These are phyloP conservation scores for Jaculus jaculus DNA, from an alignment of 2,113 vertebrate species.

Conservation along the genomic window DNA sequence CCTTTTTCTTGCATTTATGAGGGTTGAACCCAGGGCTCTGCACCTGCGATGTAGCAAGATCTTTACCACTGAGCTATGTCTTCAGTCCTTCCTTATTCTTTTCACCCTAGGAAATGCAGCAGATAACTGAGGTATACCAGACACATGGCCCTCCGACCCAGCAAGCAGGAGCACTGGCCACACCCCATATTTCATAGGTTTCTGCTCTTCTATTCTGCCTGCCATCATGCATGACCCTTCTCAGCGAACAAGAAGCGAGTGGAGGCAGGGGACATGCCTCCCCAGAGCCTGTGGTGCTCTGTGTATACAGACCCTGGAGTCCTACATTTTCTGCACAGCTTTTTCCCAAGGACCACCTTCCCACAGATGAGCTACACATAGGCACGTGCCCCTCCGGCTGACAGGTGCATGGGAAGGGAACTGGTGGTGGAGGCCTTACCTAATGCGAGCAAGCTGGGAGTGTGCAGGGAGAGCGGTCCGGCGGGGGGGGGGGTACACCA, in stretches of 20 bases:
- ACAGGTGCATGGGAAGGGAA: neutral
- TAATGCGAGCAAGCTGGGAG: neutral
- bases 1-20: neutral
- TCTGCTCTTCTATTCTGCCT: neutral
- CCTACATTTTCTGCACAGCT: neutral
- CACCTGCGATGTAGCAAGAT: neutral
- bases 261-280: no score
- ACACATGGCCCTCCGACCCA: neutral
- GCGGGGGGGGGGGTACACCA: no score
- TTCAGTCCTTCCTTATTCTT: neutral
- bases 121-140: neutral
- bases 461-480: neutral
- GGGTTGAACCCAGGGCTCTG: neutral
- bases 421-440: neutral
- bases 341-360: neutral
- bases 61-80: neutral
- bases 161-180: neutral
- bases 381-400: rapidly evolving
- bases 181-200: neutral
- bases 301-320: neutral
- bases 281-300: neutral
- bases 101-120: neutral
- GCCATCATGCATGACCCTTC: no score
- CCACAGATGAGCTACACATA: neutral
- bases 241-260: neutral